Conservation (phyloP, 1,140 invertebrate species). For the Drosophila oshimai region DNA sequence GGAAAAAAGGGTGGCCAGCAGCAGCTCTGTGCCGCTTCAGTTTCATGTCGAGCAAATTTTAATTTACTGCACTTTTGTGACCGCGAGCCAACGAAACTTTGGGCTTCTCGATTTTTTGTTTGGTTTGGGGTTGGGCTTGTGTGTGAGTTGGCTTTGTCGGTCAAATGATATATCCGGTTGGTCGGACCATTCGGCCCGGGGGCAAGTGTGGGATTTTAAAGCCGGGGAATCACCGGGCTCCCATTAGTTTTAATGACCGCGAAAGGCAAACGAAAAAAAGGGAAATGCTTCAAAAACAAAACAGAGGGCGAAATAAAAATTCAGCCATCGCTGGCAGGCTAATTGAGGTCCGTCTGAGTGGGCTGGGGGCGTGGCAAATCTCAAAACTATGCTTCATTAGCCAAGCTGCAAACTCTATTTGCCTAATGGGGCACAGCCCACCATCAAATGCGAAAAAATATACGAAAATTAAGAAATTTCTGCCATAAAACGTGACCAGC, state of each 20-base stretch:
- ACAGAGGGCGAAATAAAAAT: constrained; percentile 39
- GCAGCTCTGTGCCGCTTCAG: constrained; percentile 48
- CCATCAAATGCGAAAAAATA: neutral
- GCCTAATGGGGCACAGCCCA: constrained; percentile 51
- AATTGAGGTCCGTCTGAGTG: constrained; percentile 57
- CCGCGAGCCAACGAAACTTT: constrained; percentile 64
- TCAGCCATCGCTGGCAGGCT: constrained; percentile 41
- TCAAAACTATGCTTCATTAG: constrained; percentile 75
- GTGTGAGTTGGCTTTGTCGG: constrained; percentile 56
- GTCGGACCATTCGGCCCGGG: constrained; percentile 23
- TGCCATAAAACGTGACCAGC: constrained; percentile 51
- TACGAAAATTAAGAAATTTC: constrained; percentile 34
- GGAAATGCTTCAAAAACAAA: constrained; percentile 25
- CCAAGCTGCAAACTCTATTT: constrained; percentile 55
- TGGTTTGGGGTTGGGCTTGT: neutral
- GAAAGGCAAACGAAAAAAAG: constrained; percentile 21
- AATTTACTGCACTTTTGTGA: constrained; percentile 79
- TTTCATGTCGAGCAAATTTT: constrained; percentile 78
- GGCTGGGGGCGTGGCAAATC: constrained; percentile 25
- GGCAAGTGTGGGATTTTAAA: constrained; percentile 36
- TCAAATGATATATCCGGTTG: constrained; percentile 67
- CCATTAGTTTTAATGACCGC: constrained; percentile 71
- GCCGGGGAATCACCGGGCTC: constrained; percentile 19
- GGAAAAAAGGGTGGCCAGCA: constrained; percentile 5
- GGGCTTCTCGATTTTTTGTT: constrained; percentile 22